Conservation (phyloP, 2,113 vertebrate genomes). For the Patagioenas fasciata region DNA sequence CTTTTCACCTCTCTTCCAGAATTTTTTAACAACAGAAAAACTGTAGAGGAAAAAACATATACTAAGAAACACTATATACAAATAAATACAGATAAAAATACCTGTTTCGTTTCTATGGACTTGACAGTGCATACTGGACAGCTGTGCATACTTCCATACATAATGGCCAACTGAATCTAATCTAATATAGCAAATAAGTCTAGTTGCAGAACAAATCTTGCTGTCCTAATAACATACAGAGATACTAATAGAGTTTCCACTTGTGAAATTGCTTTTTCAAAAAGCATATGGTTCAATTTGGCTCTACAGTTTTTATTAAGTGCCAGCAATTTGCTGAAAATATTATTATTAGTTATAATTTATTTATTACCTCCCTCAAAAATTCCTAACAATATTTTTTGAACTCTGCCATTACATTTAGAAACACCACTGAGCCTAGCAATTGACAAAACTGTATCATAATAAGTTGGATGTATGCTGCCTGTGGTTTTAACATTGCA, state of each 20-base stretch:
- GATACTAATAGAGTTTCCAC: conserved; percentile 51
- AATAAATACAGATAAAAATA: background rate
- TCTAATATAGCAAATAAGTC: background rate
- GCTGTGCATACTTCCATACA: background rate
- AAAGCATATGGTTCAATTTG: conserved; percentile 14
- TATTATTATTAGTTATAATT: conserved; percentile 53
- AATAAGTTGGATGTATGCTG: conserved; percentile 2
- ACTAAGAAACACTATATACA: background rate
- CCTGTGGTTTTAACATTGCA: conserved; percentile 24
- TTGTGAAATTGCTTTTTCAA: conserved; percentile 39
- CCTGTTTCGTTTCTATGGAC: background rate
- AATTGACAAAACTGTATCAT: conserved; percentile 22
- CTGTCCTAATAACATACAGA: conserved; percentile 30
- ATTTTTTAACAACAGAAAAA: background rate
- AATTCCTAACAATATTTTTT: conserved; percentile 32
- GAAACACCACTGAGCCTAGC: background rate
- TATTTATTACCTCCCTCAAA: conserved; percentile 45
- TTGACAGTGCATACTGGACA: background rate
- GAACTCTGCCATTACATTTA: conserved; percentile 21
- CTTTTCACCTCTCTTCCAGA: background rate
- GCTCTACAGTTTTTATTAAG: conserved; percentile 24
- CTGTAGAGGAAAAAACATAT: background rate
- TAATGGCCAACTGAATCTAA: background rate
- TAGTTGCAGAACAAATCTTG: conserved; percentile 7
- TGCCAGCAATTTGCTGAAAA: conserved; percentile 46